A percentile compares a stretch with the other conserved stretches of the same genome.
These are phyloP conservation scores for Oryzias celebensis DNA, from an alignment of 2,113 vertebrate genomes.

Conservation along the genomic window DNA sequence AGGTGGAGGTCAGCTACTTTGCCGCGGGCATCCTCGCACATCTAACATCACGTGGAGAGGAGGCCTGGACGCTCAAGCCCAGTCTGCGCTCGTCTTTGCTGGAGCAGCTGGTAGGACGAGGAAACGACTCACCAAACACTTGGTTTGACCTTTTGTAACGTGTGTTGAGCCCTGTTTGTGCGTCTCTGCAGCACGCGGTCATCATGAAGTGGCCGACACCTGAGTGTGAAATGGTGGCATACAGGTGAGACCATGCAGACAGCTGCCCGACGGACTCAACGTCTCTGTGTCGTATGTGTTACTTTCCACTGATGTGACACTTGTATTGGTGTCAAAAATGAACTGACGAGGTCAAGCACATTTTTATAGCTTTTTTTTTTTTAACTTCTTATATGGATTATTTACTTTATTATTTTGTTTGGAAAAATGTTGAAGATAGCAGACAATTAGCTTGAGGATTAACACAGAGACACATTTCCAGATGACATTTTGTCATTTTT, in stretches of 20 bases:
- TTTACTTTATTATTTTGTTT: not conserved
- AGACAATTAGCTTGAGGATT: too few relatives aligned
- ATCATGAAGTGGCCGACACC: constrained; percentile 97
- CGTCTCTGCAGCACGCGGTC: constrained; percentile 84
- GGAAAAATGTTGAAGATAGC: too few relatives aligned
- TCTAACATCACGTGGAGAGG: constrained; percentile 92
- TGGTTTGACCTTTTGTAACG: not conserved
- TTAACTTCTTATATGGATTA: too few relatives aligned
- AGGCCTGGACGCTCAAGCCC: constrained; percentile 87
- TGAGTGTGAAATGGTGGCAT: constrained; percentile 98
- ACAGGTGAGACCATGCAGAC: constrained; percentile 81
- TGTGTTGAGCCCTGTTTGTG: not conserved
- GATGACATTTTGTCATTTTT: too few relatives aligned
- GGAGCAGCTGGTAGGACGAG: constrained; percentile 86
- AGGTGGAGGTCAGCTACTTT: constrained; percentile 99
- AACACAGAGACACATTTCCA: too few relatives aligned
- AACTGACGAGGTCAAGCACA: too few relatives aligned
- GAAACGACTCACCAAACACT: not conserved
- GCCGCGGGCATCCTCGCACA: constrained; percentile 97
- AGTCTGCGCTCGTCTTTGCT: constrained; percentile 86
- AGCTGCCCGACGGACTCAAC: too few relatives aligned
- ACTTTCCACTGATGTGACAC: too few relatives aligned
- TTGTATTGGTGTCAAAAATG: too few relatives aligned
- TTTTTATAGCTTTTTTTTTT: not conserved
- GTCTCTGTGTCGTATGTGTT: too few relatives aligned